Evolutionary conservation across 2,888 invertebrate genomes (phyloP).

Genomic region (Cantharis nigra): DNA sequence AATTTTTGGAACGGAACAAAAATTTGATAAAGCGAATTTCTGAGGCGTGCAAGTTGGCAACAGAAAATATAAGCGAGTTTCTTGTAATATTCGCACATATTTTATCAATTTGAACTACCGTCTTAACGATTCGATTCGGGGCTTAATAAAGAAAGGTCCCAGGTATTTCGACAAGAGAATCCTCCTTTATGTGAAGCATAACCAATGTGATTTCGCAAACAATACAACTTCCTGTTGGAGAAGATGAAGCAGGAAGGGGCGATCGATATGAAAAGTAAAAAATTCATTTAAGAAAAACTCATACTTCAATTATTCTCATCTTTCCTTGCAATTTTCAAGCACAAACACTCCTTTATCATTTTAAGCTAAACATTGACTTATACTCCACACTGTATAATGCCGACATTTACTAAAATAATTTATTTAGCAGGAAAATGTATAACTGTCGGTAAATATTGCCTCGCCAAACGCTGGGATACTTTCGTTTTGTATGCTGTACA

Average conservation of each 20-base stretch:
- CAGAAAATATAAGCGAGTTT: neutral
- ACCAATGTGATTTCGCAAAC: constrained; percentile 17
- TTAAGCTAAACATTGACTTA: constrained; percentile 54
- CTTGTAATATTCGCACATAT: constrained; percentile 33
- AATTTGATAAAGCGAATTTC: neutral
- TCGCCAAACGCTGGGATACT: constrained; percentile 56
- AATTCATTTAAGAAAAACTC: constrained; percentile 27
- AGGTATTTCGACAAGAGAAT: constrained; percentile 32
- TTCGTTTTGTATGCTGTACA: constrained; percentile 55
- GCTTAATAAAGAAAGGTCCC: constrained; percentile 31
- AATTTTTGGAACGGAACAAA: neutral
- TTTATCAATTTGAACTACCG: constrained; percentile 42
- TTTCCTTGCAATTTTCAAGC: constrained; percentile 23
- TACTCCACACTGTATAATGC: constrained; percentile 53
- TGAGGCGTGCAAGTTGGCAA: neutral
- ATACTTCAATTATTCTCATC: constrained; percentile 28
- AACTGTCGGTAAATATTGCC: constrained; percentile 59
- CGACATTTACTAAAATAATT: constrained; percentile 58
- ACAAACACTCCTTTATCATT: constrained; percentile 38
- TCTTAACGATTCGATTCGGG: constrained; percentile 42
- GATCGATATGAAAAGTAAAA: neutral
- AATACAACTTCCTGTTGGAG: constrained; percentile 18
- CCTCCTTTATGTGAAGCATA: constrained; percentile 21
- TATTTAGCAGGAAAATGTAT: constrained; percentile 59
- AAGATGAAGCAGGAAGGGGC: neutral